Percentiles rank a stretch among this genome's conserved stretches.
Evolutionary conservation across 2,888 invertebrate species (phyloP).

Genomic region (Cataglyphis livida): DNA sequence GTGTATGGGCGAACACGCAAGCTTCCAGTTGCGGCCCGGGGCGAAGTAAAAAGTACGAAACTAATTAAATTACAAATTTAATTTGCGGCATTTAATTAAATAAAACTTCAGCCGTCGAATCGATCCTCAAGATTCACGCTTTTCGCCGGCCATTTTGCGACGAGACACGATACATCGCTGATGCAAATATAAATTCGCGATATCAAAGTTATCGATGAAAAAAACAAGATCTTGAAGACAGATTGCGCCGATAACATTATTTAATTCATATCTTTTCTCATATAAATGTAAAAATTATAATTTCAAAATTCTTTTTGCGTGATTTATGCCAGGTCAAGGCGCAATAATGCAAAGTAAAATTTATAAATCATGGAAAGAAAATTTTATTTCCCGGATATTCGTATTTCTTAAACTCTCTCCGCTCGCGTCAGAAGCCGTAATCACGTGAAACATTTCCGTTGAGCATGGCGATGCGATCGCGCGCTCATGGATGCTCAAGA

Average conservation of each 20-base stretch:
- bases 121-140: constrained; percentile 19
- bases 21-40: constrained; percentile 57
- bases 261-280: neutral
- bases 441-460: neutral
- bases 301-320: neutral
- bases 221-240: neutral
- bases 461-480: constrained; percentile 21
- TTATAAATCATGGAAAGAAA: neutral
- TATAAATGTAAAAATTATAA: neutral
- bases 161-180: neutral
- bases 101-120: constrained; percentile 54
- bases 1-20: constrained; percentile 71
- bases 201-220: neutral
- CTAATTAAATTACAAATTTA: constrained; percentile 74
- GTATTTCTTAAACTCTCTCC: neutral
- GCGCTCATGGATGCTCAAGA: constrained; percentile 27
- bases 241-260: neutral
- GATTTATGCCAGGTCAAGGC: neutral
- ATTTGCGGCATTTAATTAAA: constrained; percentile 70
- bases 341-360: neutral
- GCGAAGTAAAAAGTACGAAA: constrained; percentile 71
- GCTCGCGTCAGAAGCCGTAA: neutral
- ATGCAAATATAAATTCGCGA: constrained; percentile 32
- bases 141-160: neutral
- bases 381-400: too few species aligned